These are phyloP conservation scores for Prenolepis imparis DNA, from an alignment of 2,888 invertebrate species.

Conservation along the genomic window DNA sequence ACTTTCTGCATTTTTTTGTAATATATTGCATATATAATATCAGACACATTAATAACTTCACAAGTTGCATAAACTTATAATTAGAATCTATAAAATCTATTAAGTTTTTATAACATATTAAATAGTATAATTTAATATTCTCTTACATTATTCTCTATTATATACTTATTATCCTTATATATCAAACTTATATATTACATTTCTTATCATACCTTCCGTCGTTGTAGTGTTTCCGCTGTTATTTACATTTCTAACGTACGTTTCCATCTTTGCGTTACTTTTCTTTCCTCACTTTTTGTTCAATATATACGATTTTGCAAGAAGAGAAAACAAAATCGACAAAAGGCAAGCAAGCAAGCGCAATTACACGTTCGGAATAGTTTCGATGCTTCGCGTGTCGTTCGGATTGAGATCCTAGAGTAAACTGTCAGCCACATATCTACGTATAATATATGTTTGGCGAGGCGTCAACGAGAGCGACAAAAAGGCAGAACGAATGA, in stretches of 20 bases:
- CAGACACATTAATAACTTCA: too few species aligned
- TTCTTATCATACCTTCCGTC: constrained; percentile 60
- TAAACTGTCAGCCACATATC: constrained; percentile 79
- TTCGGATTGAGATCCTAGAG: constrained; percentile 75
- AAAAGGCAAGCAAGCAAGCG: not conserved
- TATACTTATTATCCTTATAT: too few species aligned
- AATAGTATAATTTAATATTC: not conserved
- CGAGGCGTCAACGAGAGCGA: constrained; percentile 62
- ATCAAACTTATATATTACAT: not conserved
- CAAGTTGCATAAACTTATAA: too few species aligned
- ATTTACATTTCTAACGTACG: constrained; percentile 45
- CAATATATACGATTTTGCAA: too few species aligned
- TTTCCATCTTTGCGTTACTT: constrained; percentile 53
- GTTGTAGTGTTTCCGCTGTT: constrained; percentile 16
- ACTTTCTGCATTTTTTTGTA: too few species aligned
- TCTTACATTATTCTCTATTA: not conserved
- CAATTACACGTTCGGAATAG: not conserved
- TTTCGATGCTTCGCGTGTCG: constrained; percentile 56
- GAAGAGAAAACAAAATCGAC: not conserved
- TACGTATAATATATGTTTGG: constrained; percentile 64
- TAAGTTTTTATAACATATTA: not conserved
- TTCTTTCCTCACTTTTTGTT: not conserved
- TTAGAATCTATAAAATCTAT: too few species aligned
- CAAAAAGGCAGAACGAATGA: constrained; percentile 42
- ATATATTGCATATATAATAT: too few species aligned